A percentile compares a stretch with the other conserved stretches of the same genome.
Evolutionary conservation across 2,113 vertebrate genomes (phyloP).

Genomic region (Eupsittula cactorum): DNA sequence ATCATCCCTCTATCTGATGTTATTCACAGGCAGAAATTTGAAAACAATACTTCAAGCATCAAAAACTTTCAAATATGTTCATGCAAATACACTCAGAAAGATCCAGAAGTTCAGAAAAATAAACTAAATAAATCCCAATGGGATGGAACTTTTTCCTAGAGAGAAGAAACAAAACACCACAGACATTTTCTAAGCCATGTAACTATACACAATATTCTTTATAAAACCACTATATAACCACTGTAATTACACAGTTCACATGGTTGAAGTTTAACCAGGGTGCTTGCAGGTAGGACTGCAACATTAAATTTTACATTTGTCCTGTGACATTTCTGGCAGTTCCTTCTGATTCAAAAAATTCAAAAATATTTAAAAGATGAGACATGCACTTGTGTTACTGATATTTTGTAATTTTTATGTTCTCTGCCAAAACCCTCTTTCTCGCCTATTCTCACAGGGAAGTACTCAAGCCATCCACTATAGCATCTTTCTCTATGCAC

Average conservation of each 20-base stretch:
- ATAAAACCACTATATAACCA: slow-evolving; percentile 14
- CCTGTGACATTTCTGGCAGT: neutral
- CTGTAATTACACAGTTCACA: slow-evolving; percentile 24
- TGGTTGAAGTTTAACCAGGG: neutral
- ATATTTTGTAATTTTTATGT: neutral
- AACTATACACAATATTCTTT: slow-evolving; percentile 40
- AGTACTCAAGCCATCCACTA: rapidly evolving
- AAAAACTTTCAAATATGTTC: neutral
- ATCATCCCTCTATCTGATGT: neutral
- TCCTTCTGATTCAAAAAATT: neutral
- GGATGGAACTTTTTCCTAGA: neutral
- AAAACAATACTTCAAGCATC: neutral
- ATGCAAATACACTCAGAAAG: slow-evolving; percentile 27
- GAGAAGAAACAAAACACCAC: slow-evolving; percentile 42
- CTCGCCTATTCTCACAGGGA: neutral
- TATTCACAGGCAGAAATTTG: neutral
- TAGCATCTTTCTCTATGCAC: neutral
- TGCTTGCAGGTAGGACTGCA: neutral
- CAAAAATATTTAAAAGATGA: neutral
- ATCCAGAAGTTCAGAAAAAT: slow-evolving; percentile 55
- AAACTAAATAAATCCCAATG: slow-evolving; percentile 37
- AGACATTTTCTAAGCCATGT: slow-evolving; percentile 26
- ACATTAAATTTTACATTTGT: neutral
- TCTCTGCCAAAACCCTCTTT: neutral
- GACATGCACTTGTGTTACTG: neutral